Percentiles rank a stretch among this genome's conserved stretches.
Evolutionary conservation across 2,888 invertebrate species (phyloP).

Genomic region (Ormia ochracea): DNA sequence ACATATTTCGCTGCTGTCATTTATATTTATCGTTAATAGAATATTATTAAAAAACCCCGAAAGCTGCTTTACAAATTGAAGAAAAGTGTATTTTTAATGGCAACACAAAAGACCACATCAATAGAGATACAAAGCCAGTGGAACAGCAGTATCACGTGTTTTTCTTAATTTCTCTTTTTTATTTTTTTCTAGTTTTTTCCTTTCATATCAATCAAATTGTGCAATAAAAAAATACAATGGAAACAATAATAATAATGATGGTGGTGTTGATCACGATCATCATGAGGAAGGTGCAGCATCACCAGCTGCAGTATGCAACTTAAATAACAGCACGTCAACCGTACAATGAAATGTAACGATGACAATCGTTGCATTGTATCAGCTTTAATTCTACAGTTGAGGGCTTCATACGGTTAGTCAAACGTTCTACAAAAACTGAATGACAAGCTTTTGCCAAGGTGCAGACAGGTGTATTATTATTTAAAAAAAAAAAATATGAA

Average conservation of each 20-base stretch:
- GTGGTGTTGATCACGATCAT: background rate
- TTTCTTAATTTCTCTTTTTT: conserved; percentile 38
- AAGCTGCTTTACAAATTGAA: background rate
- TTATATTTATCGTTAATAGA: conserved; percentile 9
- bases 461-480: background rate
- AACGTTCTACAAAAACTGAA: background rate
- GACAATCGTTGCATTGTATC: background rate
- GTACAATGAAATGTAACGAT: background rate
- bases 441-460: background rate
- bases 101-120: conserved; percentile 1
- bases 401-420: background rate
- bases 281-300: conserved; percentile 3
- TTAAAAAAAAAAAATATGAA: no score
- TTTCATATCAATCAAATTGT: conserved; percentile 29
- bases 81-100: conserved; percentile 9
- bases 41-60: background rate
- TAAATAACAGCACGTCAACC: background rate
- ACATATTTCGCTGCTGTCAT: background rate
- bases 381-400: background rate
- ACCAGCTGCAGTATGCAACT: conserved; percentile 2
- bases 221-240: conserved; percentile 25
- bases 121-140: background rate
- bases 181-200: background rate
- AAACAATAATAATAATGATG: conserved; percentile 12
- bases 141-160: conserved; percentile 49